Base-by-base conservation (phyloP, 2,113 vertebrate species). In the Egretta garzetta region DNA sequence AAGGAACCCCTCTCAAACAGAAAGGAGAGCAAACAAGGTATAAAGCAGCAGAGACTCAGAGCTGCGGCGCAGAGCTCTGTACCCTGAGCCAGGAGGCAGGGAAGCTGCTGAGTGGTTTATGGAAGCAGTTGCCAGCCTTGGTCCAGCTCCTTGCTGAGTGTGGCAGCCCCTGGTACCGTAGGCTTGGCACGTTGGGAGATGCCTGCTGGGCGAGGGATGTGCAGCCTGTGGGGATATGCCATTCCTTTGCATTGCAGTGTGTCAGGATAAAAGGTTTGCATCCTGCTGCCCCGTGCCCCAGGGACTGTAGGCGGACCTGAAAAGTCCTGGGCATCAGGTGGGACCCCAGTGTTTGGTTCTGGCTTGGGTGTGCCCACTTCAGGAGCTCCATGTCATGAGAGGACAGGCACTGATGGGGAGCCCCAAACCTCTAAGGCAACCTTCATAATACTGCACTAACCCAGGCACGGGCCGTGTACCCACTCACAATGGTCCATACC, bases 191-290 rank as follows among this genome's bases (percentile, higher is more conserved):
- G 56, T 23, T 70, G 49, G 66, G 55, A 80, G 55, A 55, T 32
- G 35, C 43, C 74, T 81, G 26, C 59, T 85, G 77, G 60, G 13
- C 47, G 18, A 1, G 1, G 60, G 58, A 56, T 59, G 20, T 5
- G 26, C 37, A 55, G 7, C 5, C 9, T 3, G 7, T 39, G 66
- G 52, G 41, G 10, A 22, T 24, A 4, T 0, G 1, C 10, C 41
- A 39, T 14, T 33, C 23, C 21, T 60, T 58, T 28, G 20, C 41
- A 39, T 1, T 19, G 39, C 72, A 72, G 0, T 1, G 6, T 26
- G 27, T 41, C 66, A 45, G 62, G 55, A 47, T 32, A 24, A 60
- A 79, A 80, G 43, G 35, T 32, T 72, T 64, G 27, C 17, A 28
- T 71, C 55, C 59, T 52, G 59, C 30, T 88, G 50, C 16, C 50